Base-by-base conservation (phyloP, 2,888 invertebrate genomes). In the Ditylenchus weischeri region DNA sequence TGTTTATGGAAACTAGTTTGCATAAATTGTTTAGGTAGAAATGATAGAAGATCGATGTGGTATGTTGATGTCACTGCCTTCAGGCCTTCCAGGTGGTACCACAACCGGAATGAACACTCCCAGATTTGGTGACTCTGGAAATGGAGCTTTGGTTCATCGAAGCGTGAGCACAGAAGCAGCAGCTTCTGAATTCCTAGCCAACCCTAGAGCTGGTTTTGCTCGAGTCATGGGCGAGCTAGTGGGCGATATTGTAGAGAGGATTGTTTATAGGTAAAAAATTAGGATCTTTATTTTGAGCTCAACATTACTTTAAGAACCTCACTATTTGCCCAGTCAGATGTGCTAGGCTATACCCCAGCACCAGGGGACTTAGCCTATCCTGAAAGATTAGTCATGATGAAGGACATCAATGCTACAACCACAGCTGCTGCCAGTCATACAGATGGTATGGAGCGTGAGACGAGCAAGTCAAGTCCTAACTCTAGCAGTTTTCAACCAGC, bases 361-460 rank as follows among this genome's bases (percentile, higher is more conserved):
- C 88, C 90, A 6, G 96, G 96, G 0, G 98, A 98, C 86, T 87
- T 98, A 70, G 94, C 95, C 0, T 98, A 98, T 86, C 98, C 98
- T 0, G 92, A 94, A 78, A 95, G 96, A 84, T 86, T 98, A 71
- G 89, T 91, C 84, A 94, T 96, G 91, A 96, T 98, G 93, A 92
- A 94, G 88, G 72, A 75, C 57, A 82, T 81, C 57, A 78, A 79
- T 57, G 66, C 69, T 49, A n/a, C 29, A n/a, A 8, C 48, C 21
- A 61, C 51, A 29, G 18, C 61, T 15, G 59, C 35, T 29, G 29
- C 29, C 29, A 29, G 5, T 29, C 29, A 29, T 29, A 29, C 29
- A 29, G 29, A 29, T 11, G 19, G 38, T 21, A 38, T 15, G 35
- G 54, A 61, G 36, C 29, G 57, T 11, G 35, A 21, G 35, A 64